phyloP scores from a whole-genome alignment of 2,888 invertebrate species.

The Netelia fuscicornis region DNA sequence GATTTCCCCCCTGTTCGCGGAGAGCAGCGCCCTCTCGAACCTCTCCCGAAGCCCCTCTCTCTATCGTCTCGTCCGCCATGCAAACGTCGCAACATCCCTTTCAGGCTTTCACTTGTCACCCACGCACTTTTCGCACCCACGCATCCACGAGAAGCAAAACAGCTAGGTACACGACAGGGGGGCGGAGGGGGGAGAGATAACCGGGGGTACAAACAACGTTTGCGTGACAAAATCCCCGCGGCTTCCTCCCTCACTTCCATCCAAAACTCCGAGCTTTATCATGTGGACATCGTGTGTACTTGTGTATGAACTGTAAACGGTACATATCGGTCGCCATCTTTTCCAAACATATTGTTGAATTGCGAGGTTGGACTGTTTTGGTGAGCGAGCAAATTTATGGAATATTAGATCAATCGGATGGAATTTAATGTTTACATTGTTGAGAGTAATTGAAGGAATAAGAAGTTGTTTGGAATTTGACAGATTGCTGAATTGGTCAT shows the following conservation, averaged over 20 bases:
- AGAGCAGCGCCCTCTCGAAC: constrained; percentile 41
- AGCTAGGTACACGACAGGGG: constrained; percentile 39
- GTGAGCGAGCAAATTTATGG: too few relatives aligned
- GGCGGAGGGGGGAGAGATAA: neutral
- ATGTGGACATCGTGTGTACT: neutral
- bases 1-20: constrained; percentile 25
- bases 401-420: too few relatives aligned
- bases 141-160: constrained; percentile 25
- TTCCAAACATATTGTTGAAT: neutral
- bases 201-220: constrained; percentile 44
- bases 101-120: constrained; percentile 58
- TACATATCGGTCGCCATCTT: neutral
- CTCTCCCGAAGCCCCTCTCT: neutral
- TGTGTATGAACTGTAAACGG: neutral
- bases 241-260: constrained; percentile 18
- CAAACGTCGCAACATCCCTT: constrained; percentile 56
- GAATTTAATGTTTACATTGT: too few relatives aligned
- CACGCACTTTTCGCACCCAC: constrained; percentile 52
- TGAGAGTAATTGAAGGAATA: too few relatives aligned
- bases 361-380: too few relatives aligned
- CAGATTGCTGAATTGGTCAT: too few relatives aligned
- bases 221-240: constrained; percentile 21
- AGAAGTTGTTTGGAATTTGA: too few relatives aligned
- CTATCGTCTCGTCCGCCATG: neutral
- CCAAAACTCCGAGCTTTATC: neutral